A percentile compares a stretch with the other conserved stretches of the same genome.
Conservation (phyloP, 2,113 vertebrate species). For the Ellobius talpinus region DNA sequence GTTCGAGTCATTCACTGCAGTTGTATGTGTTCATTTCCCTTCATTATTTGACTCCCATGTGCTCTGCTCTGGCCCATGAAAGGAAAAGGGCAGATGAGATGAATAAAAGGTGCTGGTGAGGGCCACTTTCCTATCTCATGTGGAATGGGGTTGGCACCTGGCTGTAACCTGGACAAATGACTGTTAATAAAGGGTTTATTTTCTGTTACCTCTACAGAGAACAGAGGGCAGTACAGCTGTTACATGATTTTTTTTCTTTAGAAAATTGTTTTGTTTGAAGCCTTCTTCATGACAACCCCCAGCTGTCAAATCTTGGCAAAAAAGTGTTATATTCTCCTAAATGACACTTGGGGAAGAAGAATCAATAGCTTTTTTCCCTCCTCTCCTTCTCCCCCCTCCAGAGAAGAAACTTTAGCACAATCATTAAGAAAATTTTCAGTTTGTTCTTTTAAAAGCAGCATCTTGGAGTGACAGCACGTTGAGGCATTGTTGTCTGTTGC, state of each 20-base stretch:
- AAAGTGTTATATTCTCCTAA: conserved; percentile 41
- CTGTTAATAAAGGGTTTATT: conserved; percentile 80
- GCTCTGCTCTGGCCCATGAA: conserved; percentile 13
- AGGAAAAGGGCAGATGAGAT: conserved; percentile 11
- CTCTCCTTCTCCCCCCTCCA: too few relatives aligned
- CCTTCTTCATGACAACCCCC: conserved; percentile 60
- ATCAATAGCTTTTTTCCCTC: background rate
- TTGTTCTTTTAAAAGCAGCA: conserved; percentile 38
- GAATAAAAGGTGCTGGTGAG: conserved; percentile 36
- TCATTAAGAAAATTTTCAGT: conserved; percentile 33
- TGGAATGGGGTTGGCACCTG: conserved; percentile 31
- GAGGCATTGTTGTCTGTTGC: background rate
- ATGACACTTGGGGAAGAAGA: conserved; percentile 10
- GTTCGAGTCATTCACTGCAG: background rate
- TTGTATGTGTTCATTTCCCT: background rate
- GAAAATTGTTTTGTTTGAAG: conserved; percentile 74
- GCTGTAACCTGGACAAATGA: conserved; percentile 71
- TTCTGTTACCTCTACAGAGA: conserved; percentile 75
- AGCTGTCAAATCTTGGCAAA: conserved; percentile 28
- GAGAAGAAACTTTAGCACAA: conserved; percentile 34
- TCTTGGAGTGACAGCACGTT: conserved; percentile 26
- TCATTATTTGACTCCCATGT: background rate
- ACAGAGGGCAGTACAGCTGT: conserved; percentile 51
- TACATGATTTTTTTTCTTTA: conserved; percentile 56
- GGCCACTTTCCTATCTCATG: background rate